Base-by-base conservation (phyloP, 2,888 invertebrate species). In the Sturmia bella region DNA sequence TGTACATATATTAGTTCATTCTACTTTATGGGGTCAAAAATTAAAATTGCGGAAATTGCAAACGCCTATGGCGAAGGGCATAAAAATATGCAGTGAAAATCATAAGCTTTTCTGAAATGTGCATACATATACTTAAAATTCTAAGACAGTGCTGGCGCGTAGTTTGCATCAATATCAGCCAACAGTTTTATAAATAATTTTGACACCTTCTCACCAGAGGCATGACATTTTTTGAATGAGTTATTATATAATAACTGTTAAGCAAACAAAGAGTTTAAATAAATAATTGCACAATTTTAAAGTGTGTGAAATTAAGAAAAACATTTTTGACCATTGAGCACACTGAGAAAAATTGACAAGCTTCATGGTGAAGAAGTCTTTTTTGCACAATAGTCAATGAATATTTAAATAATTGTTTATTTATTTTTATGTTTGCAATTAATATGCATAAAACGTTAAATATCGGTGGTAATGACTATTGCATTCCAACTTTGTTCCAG, bases 181-280 rank as follows among this genome's bases (percentile, higher is more conserved):
- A 39, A 39, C 17, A 48, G 64, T 13, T 19, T 17, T 3, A 48
- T 78, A 32, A 54, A 63, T 63, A 70, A 72, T 52, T 66, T 59
- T 72, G 72, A 66, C 64, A 78, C 78, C 72, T 79, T 66, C 45
- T 12, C 57, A 27, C 24, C 45, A 50, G 21, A 59, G 50, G 6
- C 19, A 45, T 79, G 66, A 43, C 72, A 59, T 24, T 73, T 59
- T 7, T 1, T 3, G 43, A 32, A 79, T 74, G 59, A 82, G 41
- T 81, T 77, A 77, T 82, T 78, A 41, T 19, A 61, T 61, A 79
- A 79, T 79, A 82, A 82, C 74, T 59, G 79, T 82, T 79, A 75
- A 66, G 7, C 56, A 66, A 59, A 48, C 72, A 54, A 69, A 64
- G 39, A 63, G 43, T 74, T 73, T n/a, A n/a, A n/a, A 74, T 74